A percentile compares a stretch with the other conserved stretches of the same genome.
phyloP scores from a whole-genome alignment of 2,888 invertebrate species.

The Scotopteryx bipunctaria region DNA sequence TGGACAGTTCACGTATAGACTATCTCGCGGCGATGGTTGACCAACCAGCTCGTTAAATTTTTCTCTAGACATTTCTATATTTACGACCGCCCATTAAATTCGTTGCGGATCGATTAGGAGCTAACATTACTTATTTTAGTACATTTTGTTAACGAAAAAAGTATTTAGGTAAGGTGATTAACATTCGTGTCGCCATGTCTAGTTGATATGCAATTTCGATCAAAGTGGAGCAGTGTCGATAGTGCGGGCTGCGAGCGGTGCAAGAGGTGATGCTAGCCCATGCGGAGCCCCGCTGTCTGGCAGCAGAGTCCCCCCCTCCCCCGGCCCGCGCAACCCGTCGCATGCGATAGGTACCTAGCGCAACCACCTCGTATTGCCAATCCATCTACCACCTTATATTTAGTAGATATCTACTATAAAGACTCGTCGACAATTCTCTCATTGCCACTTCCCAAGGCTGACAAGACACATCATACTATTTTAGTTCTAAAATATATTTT shows the following conservation, averaged over 20 bases:
- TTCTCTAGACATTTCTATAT: constrained; percentile 23
- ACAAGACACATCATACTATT: constrained; percentile 50
- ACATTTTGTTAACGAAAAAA: constrained; percentile 29
- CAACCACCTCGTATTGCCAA: constrained; percentile 70
- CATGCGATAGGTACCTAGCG: constrained; percentile 56
- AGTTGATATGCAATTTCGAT: constrained; percentile 67
- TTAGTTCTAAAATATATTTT: constrained; percentile 35
- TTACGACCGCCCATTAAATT: constrained; percentile 23
- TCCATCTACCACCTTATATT: constrained; percentile 63
- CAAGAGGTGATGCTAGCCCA: constrained; percentile 81
- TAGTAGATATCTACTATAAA: constrained; percentile 45
- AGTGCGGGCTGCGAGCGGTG: constrained; percentile 70
- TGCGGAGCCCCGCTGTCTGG: constrained; percentile 84
- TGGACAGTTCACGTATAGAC: constrained; percentile 9
- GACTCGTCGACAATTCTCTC: constrained; percentile 54
- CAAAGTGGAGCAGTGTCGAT: constrained; percentile 76
- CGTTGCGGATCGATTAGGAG: constrained; percentile 23
- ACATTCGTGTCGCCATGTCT: constrained; percentile 44
- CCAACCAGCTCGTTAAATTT: constrained; percentile 19
- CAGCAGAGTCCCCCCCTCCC: constrained; percentile 58
- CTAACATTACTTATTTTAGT: constrained; percentile 32
- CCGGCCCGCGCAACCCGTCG: constrained; percentile 44
- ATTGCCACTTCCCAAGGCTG: constrained; percentile 54
- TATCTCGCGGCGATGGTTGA: constrained; percentile 17
- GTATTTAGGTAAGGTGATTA: constrained; percentile 42